Evolutionary conservation across 2,113 vertebrate genomes (phyloP), one percentile per base, ranked within the genome.

Genomic region (Gasterosteus aculeatus): DNA sequence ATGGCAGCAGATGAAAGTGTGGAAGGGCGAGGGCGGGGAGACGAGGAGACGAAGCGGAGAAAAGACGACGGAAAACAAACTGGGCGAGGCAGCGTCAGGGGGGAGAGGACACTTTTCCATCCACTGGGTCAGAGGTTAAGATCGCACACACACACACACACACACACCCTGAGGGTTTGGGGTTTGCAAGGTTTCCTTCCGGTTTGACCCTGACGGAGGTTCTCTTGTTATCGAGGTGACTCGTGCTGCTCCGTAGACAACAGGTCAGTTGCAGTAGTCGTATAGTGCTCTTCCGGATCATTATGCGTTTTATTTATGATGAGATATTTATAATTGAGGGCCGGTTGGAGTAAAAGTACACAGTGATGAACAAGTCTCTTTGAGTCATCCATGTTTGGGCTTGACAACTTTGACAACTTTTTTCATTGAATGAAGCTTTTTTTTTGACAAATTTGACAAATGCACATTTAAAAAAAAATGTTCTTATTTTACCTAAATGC

Each of bases 121-220:
- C 22, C 22, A 1, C 1, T 0, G 78, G 88, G 89, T 91, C 77
- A 90, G 81, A 92, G 88, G 83, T 87, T 92, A 76, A 57, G n/a
- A 42, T 19, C 19, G 31, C 54, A 22, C 26, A 22, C 49, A 59
- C 35, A 10, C 64, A 57, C 80, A 26, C 54, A 29, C 26, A 22
- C 49, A 59, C 35, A 10, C 64, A 53, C 78, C 66, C 70, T 77
- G 66, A 9, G 47, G 26, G 26, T 54, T 26, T 54, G n/a, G n/a
- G 51, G n/a, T 26, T 54, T 26, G 49, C 49, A 53, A 22, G 49
- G 8, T 53, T 26, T 22, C 3, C 49, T 51, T 51, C 7, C 2
- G 49, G 46, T 47, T 53, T 53, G 22, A 22, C 49, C 49, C 49
- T 51, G 49, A 47, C 16, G 3, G 16, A 16, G 46, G 46, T 53